Conservation (phyloP, 2,888 invertebrate genomes). For the Seladonia tumulorum region DNA sequence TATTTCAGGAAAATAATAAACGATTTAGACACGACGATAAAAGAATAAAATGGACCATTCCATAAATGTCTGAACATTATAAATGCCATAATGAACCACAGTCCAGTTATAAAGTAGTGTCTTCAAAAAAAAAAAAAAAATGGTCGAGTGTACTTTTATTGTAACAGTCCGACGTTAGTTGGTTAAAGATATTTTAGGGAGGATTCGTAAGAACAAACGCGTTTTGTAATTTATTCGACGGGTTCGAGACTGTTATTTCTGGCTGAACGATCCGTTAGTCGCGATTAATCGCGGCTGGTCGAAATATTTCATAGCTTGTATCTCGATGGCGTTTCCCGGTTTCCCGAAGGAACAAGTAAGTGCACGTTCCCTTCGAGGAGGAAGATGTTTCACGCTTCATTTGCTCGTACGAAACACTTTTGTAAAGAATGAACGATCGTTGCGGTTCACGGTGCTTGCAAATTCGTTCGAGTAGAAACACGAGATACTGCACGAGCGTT, state of each 20-base stretch:
- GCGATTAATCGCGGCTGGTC: constrained; percentile 70
- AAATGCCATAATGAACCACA: no score
- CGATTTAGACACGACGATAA: no score
- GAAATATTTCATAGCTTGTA: constrained; percentile 71
- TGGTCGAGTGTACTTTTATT: no score
- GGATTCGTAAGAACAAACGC: constrained; percentile 46
- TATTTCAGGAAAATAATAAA: not conserved
- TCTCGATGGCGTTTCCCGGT: constrained; percentile 43
- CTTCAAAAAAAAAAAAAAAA: no score
- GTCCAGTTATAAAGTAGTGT: no score
- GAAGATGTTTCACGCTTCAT: constrained; percentile 70
- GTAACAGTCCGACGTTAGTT: not conserved
- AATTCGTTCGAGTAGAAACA: constrained; percentile 53
- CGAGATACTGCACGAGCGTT: constrained; percentile 37
- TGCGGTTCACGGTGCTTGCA: constrained; percentile 44
- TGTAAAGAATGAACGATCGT: constrained; percentile 55
- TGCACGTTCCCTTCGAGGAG: constrained; percentile 45
- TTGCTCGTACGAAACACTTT: constrained; percentile 55
- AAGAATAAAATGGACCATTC: no score
- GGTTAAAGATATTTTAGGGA: not conserved
- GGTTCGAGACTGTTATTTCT: constrained; percentile 67
- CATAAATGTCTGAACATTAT: no score
- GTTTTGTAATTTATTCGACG: constrained; percentile 66
- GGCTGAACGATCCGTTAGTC: constrained; percentile 62
- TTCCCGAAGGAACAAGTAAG: constrained; percentile 26